Evolutionary conservation across 1,140 invertebrate genomes (phyloP).

Genomic region (Arion vulgaris): DNA sequence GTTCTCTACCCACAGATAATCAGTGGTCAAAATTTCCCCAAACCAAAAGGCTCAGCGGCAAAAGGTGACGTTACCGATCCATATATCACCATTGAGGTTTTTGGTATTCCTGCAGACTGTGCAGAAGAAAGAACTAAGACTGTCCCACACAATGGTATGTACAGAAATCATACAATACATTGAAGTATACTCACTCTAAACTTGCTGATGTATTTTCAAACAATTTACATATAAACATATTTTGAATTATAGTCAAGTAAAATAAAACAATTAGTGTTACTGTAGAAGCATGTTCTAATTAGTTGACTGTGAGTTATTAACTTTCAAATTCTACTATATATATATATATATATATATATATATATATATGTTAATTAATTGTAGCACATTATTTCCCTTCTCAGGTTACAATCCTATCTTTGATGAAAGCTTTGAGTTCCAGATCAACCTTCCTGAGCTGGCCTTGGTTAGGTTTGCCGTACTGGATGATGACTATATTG

Average conservation of each 20-base stretch:
- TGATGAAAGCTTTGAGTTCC: constrained; percentile 81
- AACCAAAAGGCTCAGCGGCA: constrained; percentile 77
- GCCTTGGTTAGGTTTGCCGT: constrained; percentile 79
- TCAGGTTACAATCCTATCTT: constrained; percentile 79
- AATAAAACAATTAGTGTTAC: too few relatives aligned
- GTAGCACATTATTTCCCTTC: neutral
- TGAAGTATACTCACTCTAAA: too few relatives aligned
- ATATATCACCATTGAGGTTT: constrained; percentile 79
- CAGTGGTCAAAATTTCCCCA: constrained; percentile 79
- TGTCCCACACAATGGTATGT: constrained; percentile 77
- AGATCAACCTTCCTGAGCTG: constrained; percentile 78
- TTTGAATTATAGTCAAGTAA: too few relatives aligned
- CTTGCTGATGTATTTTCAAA: too few relatives aligned
- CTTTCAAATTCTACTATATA: too few relatives aligned
- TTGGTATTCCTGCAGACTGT: constrained; percentile 79
- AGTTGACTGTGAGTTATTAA: too few relatives aligned
- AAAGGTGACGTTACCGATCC: constrained; percentile 78
- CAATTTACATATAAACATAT: too few relatives aligned
- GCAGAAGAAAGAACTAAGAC: constrained; percentile 79
- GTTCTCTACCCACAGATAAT: constrained; percentile 73
- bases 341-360: too few relatives aligned
- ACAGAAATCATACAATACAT: too few relatives aligned
- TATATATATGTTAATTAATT: too few relatives aligned
- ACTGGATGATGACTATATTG: constrained; percentile 80
- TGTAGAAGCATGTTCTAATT: too few relatives aligned